Percentiles rank a stretch among this genome's conserved stretches.
Conservation (phyloP, 2,888 invertebrate species). For the Zelleria hepariella region DNA sequence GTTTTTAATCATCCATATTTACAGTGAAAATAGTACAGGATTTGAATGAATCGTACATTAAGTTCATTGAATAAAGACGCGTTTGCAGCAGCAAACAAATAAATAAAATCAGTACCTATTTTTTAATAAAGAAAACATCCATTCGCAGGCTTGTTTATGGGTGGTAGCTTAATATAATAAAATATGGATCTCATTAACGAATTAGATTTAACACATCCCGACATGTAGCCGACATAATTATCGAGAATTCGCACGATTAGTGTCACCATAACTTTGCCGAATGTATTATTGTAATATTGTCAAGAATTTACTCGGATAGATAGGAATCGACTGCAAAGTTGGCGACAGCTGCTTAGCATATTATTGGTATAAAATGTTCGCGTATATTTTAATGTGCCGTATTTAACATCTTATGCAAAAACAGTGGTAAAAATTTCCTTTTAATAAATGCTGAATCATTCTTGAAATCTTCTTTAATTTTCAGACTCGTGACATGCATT, state of each 20-base stretch:
- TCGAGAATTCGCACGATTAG: background rate
- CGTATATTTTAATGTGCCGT: background rate
- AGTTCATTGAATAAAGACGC: no score
- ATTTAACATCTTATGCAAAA: background rate
- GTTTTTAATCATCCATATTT: no score
- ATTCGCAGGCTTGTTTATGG: background rate
- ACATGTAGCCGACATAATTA: background rate
- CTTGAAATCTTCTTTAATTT: no score
- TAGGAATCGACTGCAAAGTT: background rate
- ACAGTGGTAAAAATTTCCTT: background rate
- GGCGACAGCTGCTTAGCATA: background rate
- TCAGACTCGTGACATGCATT: no score
- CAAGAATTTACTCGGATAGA: background rate
- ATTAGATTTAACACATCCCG: background rate
- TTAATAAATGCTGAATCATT: no score
- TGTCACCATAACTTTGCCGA: background rate
- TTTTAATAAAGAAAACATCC: background rate
- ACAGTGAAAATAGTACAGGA: no score
- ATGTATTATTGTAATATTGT: constrained; percentile 1
- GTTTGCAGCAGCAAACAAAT: no score
- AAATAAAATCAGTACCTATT: no score
- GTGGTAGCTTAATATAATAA: background rate
- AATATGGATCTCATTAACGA: background rate
- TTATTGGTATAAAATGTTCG: background rate
- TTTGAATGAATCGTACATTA: no score